Evolutionary conservation across 2,797 vertebrate genomes (phyloP), one percentile per base, ranked within the genome.

Genomic region (Chiroxiphia lanceolata): DNA sequence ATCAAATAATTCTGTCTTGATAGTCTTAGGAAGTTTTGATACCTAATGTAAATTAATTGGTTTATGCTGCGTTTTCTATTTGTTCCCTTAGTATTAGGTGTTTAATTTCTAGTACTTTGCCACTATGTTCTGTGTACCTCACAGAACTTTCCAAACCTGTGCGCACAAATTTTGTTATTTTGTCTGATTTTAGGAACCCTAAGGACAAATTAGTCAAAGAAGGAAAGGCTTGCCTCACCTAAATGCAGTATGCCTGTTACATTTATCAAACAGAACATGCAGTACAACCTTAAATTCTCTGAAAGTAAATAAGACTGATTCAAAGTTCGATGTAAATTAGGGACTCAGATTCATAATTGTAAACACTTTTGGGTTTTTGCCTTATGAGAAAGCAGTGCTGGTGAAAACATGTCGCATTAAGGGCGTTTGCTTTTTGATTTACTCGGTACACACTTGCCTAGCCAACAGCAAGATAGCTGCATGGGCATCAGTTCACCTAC

Each of bases 21-120:
- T 68, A 67, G 76, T n/a, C 33, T 54, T 25, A 22, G 21, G 33
- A 63, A 56, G 3, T 40, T 91, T 83, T 68, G 10, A 44, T 54
- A 64, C 29, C 3, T 83, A 47, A 31, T 25, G 5, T 3, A 25
- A 76, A 47, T 44, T 1, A 40, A 36, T 6, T 48, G 13, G 0
- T 78, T 72, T 60, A 34, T 12, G 23, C 2, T 54, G 13, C 60
- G 12, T 23, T 59, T 79, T 68, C 40, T 10, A 14, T 38, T 71
- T 70, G 3, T 47, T 64, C 7, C 5, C 6, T 79, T 61, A 83
- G 7, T 42, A 42, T 18, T 23, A 34, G 5, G 1, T 38, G 4
- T 42, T 77, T 38, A 50, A 47, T 87, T 69, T 83, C 42, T 36
- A 47, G 31, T 56, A 33, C 11, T 47, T 76, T 65, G 21, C n/a